phyloP scores from a whole-genome alignment of 1,140 invertebrate species.

The Philopotamus ludificatus region DNA sequence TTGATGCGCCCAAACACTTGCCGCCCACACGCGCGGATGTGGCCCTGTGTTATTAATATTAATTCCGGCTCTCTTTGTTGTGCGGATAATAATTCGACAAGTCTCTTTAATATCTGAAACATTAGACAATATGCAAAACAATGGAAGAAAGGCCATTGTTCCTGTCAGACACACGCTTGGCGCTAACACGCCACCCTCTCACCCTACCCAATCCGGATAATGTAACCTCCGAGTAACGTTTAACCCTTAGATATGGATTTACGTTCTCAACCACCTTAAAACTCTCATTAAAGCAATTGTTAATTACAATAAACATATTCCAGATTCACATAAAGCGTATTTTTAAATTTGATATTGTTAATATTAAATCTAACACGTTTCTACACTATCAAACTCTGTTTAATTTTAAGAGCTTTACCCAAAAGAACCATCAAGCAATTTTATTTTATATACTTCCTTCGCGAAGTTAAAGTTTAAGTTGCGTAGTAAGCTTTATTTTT shows the following conservation, averaged over 20 bases:
- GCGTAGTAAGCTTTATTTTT: slow-evolving; percentile 19
- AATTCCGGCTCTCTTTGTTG: slow-evolving; percentile 8
- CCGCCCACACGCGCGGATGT: neutral
- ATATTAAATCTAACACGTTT: too few relatives aligned
- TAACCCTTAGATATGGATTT: too few relatives aligned
- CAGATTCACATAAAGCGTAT: too few relatives aligned
- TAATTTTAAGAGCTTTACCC: too few relatives aligned
- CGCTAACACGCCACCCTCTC: neutral
- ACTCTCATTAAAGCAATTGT: too few relatives aligned
- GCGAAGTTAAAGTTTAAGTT: neutral
- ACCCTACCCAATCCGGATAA: neutral
- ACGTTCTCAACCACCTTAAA: too few relatives aligned
- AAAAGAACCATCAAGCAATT: too few relatives aligned
- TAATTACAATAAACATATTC: too few relatives aligned
- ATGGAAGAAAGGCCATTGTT: slow-evolving; percentile 20
- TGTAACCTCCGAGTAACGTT: neutral
- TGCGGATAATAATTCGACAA: neutral
- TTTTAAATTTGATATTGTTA: too few relatives aligned
- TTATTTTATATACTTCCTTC: too few relatives aligned
- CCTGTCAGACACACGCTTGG: neutral
- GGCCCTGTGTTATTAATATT: slow-evolving; percentile 16
- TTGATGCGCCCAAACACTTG: slow-evolving; percentile 18
- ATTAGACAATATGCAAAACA: slow-evolving; percentile 10
- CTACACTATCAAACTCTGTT: too few relatives aligned
- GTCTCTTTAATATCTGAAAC: slow-evolving; percentile 16